Conservation (phyloP, 2,113 vertebrate genomes). For the Gadus macrocephalus region DNA sequence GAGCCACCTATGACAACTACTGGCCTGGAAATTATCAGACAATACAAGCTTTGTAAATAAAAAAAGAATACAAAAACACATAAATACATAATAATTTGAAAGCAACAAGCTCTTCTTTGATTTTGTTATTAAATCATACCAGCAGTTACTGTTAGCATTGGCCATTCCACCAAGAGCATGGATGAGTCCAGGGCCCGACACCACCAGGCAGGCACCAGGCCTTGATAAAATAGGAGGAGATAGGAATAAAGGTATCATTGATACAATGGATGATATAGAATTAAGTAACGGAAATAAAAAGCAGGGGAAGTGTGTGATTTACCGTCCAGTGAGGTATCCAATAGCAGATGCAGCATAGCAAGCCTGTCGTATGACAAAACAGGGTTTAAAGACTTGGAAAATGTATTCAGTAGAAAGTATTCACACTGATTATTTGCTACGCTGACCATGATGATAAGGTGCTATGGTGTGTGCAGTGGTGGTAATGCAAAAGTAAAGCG, state of each 20-base stretch:
- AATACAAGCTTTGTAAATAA: background rate
- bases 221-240: slow-evolving; percentile 58
- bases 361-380: slow-evolving; percentile 72
- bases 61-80: background rate
- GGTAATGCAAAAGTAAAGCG: too few relatives aligned
- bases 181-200: slow-evolving; percentile 92
- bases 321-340: slow-evolving; percentile 93
- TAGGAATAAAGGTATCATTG: background rate
- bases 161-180: slow-evolving; percentile 93
- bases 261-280: background rate
- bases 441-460: too few relatives aligned
- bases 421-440: too few relatives aligned
- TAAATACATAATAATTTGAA: background rate
- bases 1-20: slow-evolving; percentile 92
- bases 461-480: too few relatives aligned
- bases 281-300: background rate
- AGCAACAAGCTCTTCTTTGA: background rate
- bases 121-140: slow-evolving; percentile 68
- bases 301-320: background rate
- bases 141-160: slow-evolving; percentile 92
- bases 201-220: slow-evolving; percentile 90
- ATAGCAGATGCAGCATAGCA: slow-evolving; percentile 92
- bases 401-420: background rate
- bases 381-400: background rate
- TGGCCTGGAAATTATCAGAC: slow-evolving; percentile 74